Evolutionary conservation across 1,140 invertebrate species (phyloP).

Genomic region (Halesus radiatus): DNA sequence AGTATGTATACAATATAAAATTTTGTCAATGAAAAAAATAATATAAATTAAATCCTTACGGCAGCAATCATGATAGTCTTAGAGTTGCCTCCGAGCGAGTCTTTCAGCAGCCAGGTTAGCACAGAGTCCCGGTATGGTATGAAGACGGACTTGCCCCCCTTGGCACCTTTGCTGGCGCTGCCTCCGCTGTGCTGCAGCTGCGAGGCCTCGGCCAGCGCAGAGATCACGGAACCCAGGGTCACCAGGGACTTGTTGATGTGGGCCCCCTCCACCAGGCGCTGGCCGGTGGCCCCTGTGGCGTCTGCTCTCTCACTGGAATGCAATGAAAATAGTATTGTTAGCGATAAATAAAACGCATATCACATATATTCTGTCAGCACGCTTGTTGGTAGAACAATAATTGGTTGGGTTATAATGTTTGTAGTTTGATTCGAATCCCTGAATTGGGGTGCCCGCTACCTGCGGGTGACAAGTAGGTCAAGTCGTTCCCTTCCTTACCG

Average conservation of each 20-base stretch:
- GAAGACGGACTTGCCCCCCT: conserved; percentile 67
- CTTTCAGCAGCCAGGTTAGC: conserved; percentile 91
- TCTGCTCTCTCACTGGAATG: conserved; percentile 85
- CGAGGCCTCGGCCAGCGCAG: conserved; percentile 85
- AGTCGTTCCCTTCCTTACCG: too few species aligned
- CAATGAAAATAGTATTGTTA: background rate
- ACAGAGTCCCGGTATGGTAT: conserved; percentile 94
- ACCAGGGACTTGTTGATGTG: conserved; percentile 95
- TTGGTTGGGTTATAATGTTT: too few species aligned
- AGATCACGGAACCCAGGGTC: conserved; percentile 94
- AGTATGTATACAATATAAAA: too few species aligned
- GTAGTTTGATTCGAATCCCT: too few species aligned
- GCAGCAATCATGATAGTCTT: conserved; percentile 88
- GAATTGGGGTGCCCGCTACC: too few species aligned
- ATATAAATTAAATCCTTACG: conserved; percentile 59
- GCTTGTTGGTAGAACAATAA: too few species aligned
- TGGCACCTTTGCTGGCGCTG: conserved; percentile 54
- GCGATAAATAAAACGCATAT: too few species aligned
- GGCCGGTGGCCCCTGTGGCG: conserved; percentile 87
- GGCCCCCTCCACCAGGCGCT: conserved; percentile 89
- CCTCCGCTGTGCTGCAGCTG: conserved; percentile 58
- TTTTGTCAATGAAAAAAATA: too few species aligned
- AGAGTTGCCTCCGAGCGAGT: conserved; percentile 93
- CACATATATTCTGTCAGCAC: too few species aligned
- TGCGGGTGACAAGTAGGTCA: too few species aligned